Evolutionary conservation across 2,113 vertebrate species (phyloP).

Genomic region (Platichthys stellatus): DNA sequence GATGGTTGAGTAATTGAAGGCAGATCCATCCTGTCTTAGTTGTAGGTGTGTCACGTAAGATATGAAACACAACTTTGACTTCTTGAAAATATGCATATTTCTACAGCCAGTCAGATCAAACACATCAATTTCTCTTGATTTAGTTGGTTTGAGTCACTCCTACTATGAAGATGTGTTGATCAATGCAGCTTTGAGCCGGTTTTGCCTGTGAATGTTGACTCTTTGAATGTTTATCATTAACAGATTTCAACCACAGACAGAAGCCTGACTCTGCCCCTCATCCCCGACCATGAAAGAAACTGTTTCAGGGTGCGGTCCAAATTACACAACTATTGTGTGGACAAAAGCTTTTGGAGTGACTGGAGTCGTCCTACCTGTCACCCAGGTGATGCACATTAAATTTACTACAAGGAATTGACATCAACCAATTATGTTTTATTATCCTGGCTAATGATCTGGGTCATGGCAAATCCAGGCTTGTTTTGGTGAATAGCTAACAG

Average conservation of each 20-base stretch:
- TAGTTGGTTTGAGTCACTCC: neutral
- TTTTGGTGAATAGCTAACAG: too few species aligned
- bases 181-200: neutral
- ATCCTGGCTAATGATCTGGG: neutral
- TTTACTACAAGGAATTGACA: neutral
- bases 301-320: constrained; percentile 77
- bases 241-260: constrained; percentile 45
- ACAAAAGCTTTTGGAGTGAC: constrained; percentile 76
- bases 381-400: constrained; percentile 51
- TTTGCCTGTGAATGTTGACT: neutral
- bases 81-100: too few species aligned
- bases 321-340: constrained; percentile 72
- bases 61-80: too few species aligned
- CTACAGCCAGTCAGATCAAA: too few species aligned
- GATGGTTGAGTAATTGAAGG: too few species aligned
- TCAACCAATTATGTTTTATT: neutral
- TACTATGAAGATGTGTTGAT: too few species aligned
- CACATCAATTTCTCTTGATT: neutral
- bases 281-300: neutral
- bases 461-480: neutral
- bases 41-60: too few species aligned
- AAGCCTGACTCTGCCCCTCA: constrained; percentile 22
- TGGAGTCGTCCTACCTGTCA: constrained; percentile 74
- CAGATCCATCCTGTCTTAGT: too few species aligned
- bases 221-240: neutral